Conservation (phyloP, 1,140 invertebrate genomes). For the Drosophila mayri region DNA sequence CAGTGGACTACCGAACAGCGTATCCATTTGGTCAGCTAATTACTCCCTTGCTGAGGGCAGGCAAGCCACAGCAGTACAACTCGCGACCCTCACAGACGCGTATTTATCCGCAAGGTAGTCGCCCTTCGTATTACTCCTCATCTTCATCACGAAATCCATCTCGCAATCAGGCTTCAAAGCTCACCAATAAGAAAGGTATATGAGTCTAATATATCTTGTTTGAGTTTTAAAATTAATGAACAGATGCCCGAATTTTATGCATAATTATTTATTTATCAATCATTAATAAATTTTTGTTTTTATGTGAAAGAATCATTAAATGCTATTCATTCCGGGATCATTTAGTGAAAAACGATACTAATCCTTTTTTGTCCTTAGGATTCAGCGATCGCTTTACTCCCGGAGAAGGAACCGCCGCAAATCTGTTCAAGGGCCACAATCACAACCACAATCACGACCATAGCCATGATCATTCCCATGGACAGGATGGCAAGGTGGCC, state of each 20-base stretch:
- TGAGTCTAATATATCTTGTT: neutral
- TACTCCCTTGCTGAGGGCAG: constrained; percentile 63
- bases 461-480: constrained; percentile 40
- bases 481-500: constrained; percentile 49
- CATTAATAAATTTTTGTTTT: neutral
- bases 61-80: constrained; percentile 49
- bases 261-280: neutral
- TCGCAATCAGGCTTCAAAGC: constrained; percentile 30
- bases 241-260: no score
- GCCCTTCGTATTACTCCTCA: constrained; percentile 27
- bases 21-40: constrained; percentile 80
- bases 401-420: constrained; percentile 71
- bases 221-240: neutral
- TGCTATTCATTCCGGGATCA: neutral
- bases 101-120: constrained; percentile 40
- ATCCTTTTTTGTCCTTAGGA: constrained; percentile 15
- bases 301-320: no score
- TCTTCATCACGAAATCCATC: constrained; percentile 39
- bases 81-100: constrained; percentile 51
- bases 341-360: neutral
- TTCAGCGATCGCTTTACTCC: constrained; percentile 74
- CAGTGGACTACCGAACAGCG: constrained; percentile 74
- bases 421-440: constrained; percentile 55
- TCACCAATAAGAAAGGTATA: constrained; percentile 49
- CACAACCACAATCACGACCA: constrained; percentile 46